Evolutionary conservation across 2,113 vertebrate species (phyloP).

Genomic region (Nerophis lumbriciformis): DNA sequence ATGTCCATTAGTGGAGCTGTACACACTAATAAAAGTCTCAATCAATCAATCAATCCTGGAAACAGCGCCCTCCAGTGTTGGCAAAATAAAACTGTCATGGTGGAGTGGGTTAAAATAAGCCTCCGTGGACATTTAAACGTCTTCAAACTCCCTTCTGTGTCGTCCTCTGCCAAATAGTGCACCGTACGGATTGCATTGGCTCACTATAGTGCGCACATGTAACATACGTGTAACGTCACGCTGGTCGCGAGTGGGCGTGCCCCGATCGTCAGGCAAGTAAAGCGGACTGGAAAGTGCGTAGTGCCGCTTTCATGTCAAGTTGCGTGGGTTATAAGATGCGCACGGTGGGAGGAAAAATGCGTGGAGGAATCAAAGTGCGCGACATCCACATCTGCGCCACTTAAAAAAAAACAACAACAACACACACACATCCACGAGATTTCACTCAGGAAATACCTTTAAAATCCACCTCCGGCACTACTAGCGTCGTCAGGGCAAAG

Average conservation of each 20-base stretch:
- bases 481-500: too few relatives aligned
- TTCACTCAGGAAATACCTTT: slow-evolving; percentile 71
- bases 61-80: slow-evolving; percentile 59
- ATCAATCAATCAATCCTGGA: neutral
- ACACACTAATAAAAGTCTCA: too few relatives aligned
- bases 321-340: slow-evolving; percentile 1
- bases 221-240: slow-evolving; percentile 30
- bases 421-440: slow-evolving; percentile 31
- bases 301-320: slow-evolving; percentile 53
- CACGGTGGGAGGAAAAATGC: neutral
- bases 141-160: neutral
- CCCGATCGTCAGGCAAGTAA: slow-evolving; percentile 45
- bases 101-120: slow-evolving; percentile 15
- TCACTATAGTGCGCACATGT: neutral
- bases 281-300: slow-evolving; percentile 73
- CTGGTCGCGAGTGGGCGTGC: slow-evolving; percentile 73
- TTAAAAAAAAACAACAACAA: too few relatives aligned
- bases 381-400: slow-evolving; percentile 20
- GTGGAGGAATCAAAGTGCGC: slow-evolving; percentile 30
- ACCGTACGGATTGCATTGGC: neutral
- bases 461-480: slow-evolving; percentile 37
- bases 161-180: neutral
- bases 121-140: slow-evolving; percentile 27
- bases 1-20: too few relatives aligned
- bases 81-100: slow-evolving; percentile 59